Percentiles rank a stretch among this genome's conserved stretches.
Evolutionary conservation across 2,113 vertebrate genomes (phyloP).

Genomic region (Gracilinanus agilis): DNA sequence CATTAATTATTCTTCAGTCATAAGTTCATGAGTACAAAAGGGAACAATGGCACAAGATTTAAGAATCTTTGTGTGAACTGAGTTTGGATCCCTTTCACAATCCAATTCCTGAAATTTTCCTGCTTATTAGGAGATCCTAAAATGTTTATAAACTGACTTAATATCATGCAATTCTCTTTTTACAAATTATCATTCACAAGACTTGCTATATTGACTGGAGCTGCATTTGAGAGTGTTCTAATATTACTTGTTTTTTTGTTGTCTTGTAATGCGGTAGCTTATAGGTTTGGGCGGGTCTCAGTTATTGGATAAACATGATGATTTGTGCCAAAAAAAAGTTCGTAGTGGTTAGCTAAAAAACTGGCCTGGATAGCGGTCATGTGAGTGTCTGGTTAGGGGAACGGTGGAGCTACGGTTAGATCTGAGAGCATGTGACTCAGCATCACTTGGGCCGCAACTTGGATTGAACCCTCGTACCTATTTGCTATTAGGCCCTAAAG

Average conservation of each 20-base stretch:
- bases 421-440: conserved; percentile 34
- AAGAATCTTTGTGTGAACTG: conserved; percentile 53
- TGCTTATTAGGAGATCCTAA: too few species aligned
- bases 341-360: conserved; percentile 38
- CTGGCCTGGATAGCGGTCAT: neutral
- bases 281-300: neutral
- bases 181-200: conserved; percentile 35
- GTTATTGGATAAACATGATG: neutral
- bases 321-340: conserved; percentile 68
- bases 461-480: conserved; percentile 50
- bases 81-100: conserved; percentile 25
- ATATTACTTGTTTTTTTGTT: conserved; percentile 59
- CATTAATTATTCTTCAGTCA: conserved; percentile 73
- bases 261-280: conserved; percentile 31
- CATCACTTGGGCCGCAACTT: conserved; percentile 40
- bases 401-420: conserved; percentile 29
- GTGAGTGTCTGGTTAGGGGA: conserved; percentile 58
- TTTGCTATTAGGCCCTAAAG: conserved; percentile 54
- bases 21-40: conserved; percentile 61
- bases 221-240: neutral
- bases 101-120: conserved; percentile 7
- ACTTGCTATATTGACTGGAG: conserved; percentile 12
- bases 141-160: neutral
- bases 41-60: conserved; percentile 20
- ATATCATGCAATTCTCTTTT: neutral